These are phyloP conservation scores for Psix sp. DNA, from an alignment of 1,140 invertebrate genomes.

Conservation along the genomic window DNA sequence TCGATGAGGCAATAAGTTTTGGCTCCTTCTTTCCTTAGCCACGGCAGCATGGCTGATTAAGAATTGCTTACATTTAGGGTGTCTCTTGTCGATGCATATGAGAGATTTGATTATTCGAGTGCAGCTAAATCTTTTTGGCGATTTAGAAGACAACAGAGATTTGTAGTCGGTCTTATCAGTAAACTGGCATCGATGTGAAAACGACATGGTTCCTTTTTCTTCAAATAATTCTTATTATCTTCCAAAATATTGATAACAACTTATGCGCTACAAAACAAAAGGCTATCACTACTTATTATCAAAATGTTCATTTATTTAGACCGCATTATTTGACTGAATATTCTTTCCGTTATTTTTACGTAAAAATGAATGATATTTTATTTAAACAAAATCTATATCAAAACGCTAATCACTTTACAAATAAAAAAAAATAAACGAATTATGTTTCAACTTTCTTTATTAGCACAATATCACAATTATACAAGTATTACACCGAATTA, in stretches of 20 bases:
- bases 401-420: too few species aligned
- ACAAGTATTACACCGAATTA: conserved; percentile 36
- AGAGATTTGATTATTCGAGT: conserved; percentile 11
- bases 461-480: conserved; percentile 45
- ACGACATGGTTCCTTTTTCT: conserved; percentile 19
- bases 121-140: conserved; percentile 3
- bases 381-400: too few species aligned
- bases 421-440: too few species aligned
- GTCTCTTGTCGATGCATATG: conserved; percentile 48
- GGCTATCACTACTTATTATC: too few species aligned
- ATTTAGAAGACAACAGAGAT: background rate
- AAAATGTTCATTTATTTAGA: background rate
- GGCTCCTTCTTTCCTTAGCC: conserved; percentile 62
- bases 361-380: too few species aligned
- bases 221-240: too few species aligned
- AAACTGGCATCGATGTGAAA: conserved; percentile 54
- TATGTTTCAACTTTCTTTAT: conserved; percentile 40
- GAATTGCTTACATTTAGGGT: conserved; percentile 62
- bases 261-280: too few species aligned
- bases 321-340: too few species aligned
- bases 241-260: too few species aligned
- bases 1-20: conserved; percentile 43
- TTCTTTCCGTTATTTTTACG: too few species aligned
- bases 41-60: conserved; percentile 62
- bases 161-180: conserved; percentile 21